Evolutionary conservation across 2,113 vertebrate species (phyloP).

Genomic region (Cynoglossus semilaevis): DNA sequence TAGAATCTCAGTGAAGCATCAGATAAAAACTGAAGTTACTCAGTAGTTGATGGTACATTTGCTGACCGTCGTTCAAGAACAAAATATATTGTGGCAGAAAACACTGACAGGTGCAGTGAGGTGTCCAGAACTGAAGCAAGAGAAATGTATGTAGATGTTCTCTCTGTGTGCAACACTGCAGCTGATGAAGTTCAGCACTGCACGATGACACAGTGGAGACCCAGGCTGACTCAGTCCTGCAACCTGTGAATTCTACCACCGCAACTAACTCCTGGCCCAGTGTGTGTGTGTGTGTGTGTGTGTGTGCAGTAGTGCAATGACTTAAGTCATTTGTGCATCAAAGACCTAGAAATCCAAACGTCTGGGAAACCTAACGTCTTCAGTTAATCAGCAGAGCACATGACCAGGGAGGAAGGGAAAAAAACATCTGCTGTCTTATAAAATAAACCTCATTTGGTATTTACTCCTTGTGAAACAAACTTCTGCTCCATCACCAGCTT

Average conservation of each 20-base stretch:
- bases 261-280: too few relatives aligned
- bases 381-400: background rate
- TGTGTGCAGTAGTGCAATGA: too few relatives aligned
- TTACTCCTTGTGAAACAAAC: slow-evolving; percentile 33
- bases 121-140: too few relatives aligned
- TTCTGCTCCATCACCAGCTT: slow-evolving; percentile 24
- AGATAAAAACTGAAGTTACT: background rate
- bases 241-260: background rate
- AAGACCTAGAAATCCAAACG: background rate
- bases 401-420: background rate
- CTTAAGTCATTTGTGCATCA: slow-evolving; percentile 1
- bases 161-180: too few relatives aligned
- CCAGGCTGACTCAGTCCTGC: background rate
- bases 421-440: background rate
- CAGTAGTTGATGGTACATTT: background rate
- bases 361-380: background rate
- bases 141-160: too few relatives aligned
- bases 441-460: slow-evolving; percentile 11
- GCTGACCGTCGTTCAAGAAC: background rate
- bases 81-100: background rate
- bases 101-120: background rate
- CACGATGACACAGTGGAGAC: too few relatives aligned
- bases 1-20: background rate
- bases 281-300: too few relatives aligned
- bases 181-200: too few relatives aligned